Base-by-base conservation (phyloP, 2,888 invertebrate genomes). In the Apotomis betuletana region DNA sequence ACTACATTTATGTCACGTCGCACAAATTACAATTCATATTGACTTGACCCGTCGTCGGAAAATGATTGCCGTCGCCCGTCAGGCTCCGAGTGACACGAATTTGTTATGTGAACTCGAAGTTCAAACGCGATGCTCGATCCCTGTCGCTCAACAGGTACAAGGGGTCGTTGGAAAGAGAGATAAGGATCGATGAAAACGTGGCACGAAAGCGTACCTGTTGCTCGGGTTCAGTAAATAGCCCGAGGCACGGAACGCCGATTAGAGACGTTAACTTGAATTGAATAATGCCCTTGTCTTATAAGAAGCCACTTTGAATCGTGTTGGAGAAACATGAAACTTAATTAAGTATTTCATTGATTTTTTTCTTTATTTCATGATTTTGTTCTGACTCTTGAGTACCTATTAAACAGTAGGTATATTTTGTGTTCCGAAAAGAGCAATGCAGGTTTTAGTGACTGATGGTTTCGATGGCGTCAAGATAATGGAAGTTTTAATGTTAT, bases 201-300 rank as follows among this genome's bases (percentile, higher is more conserved):
- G 36, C 12, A 36, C 49, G 36, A 51, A 13, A 0, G 15, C 13
- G 38, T 15, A 68, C 72, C 67, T 72, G 72, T 72, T 72, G 72
- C 72, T 61, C 41, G 36, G 62, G 58, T 44, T 38, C 61, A 54
- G 58, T 38, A 72, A 68, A 63, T 72, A 72, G 67, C 72, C 12
- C 52, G 13, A 36, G 63, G 72, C 67, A 72, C 63, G 72, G 38
- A 72, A 68, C 38, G 38, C 44, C 67, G 62, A 72, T 72, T 71
- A 68, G 46, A 51, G 36, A 59, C 58, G 15, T 51, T 57, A 62
- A 52, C 67, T 62, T 36, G 57, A 67, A 62, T 63, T 68, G 52
- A 72, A 59, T 68, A 57, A 68, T 68, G 62, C 36, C 52, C 41
- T 13, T 15, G 51, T 13, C 55, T 67, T 62, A 62, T 67, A 65